phyloP scores from a whole-genome alignment of 1,140 invertebrate genomes.

The Bombus confusus region DNA sequence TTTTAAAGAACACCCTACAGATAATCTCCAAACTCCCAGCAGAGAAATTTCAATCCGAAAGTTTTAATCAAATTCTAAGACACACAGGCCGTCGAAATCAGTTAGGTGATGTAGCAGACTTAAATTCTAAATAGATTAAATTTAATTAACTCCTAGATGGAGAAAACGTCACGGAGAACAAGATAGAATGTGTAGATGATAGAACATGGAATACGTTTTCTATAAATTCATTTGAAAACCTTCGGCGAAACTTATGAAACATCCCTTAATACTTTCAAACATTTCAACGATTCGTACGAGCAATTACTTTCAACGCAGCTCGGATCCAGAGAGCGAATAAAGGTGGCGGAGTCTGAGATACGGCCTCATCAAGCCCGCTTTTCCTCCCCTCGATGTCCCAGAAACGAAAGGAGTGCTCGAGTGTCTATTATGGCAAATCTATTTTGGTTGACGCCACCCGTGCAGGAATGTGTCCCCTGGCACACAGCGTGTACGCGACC shows the following conservation, averaged over 20 bases:
- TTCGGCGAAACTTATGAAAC: too few species aligned
- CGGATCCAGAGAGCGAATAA: neutral
- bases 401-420: constrained; percentile 64
- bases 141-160: too few species aligned
- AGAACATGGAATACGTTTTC: neutral
- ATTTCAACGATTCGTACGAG: constrained; percentile 10
- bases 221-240: neutral
- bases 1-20: too few species aligned
- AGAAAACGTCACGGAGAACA: too few species aligned
- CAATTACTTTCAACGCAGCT: constrained; percentile 9
- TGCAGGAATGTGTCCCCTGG: constrained; percentile 61
- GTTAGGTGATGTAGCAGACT: too few species aligned
- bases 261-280: neutral
- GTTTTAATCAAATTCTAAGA: too few species aligned
- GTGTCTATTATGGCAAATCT: constrained; percentile 60
- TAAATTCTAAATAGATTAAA: too few species aligned
- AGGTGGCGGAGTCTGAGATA: constrained; percentile 26
- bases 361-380: constrained; percentile 28
- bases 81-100: too few species aligned
- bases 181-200: too few species aligned
- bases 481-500: constrained; percentile 56
- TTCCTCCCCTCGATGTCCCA: constrained; percentile 60
- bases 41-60: too few species aligned
- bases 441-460: constrained; percentile 59
- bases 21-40: too few species aligned